Percentiles rank a stretch among this genome's conserved stretches.
Evolutionary conservation across 2,888 invertebrate species (phyloP).

Genomic region (Pseudanteris insignis): DNA sequence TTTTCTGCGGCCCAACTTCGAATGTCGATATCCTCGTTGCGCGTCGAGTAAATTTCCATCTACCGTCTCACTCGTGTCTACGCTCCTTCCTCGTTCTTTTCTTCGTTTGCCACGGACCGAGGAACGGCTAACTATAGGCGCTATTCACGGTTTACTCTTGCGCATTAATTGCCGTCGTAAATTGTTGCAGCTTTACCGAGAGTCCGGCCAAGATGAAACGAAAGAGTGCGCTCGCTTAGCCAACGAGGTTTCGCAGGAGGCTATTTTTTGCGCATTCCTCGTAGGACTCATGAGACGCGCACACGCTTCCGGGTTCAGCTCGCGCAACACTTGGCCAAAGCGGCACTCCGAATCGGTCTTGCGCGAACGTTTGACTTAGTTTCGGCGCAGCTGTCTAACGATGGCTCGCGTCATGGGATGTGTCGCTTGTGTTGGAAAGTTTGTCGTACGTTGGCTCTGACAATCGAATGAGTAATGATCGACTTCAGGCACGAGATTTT

Average conservation of each 20-base stretch:
- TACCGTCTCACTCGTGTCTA: conserved; percentile 7
- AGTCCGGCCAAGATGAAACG: conserved; percentile 36
- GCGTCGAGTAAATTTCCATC: conserved; percentile 1
- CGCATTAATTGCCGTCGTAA: conserved; percentile 67
- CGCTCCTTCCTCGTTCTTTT: conserved; percentile 28
- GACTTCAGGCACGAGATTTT: no score
- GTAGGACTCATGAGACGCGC: conserved; percentile 8
- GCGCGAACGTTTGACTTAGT: conserved; percentile 31
- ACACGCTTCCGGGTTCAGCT: conserved; percentile 41
- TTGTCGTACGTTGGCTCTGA: no score
- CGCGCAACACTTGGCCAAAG: conserved; percentile 15
- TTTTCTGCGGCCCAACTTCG: conserved; percentile 14
- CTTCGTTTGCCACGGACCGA: conserved; percentile 26
- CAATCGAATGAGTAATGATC: no score
- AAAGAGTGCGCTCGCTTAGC: conserved; percentile 26
- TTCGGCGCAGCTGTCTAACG: no score
- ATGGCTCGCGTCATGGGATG: conserved; percentile 6
- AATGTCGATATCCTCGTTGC: conserved; percentile 6
- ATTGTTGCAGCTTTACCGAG: conserved; percentile 61
- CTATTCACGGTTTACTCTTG: conserved; percentile 62
- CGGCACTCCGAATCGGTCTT: conserved; percentile 15
- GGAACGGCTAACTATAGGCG: conserved; percentile 55
- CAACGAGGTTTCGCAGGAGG: no score
- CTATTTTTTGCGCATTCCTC: conserved; percentile 32
- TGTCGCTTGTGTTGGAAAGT: no score